A percentile compares a stretch with the other conserved stretches of the same genome.
Conservation (phyloP, 2,797 vertebrate genomes). For the Sebastes matsubarae region DNA sequence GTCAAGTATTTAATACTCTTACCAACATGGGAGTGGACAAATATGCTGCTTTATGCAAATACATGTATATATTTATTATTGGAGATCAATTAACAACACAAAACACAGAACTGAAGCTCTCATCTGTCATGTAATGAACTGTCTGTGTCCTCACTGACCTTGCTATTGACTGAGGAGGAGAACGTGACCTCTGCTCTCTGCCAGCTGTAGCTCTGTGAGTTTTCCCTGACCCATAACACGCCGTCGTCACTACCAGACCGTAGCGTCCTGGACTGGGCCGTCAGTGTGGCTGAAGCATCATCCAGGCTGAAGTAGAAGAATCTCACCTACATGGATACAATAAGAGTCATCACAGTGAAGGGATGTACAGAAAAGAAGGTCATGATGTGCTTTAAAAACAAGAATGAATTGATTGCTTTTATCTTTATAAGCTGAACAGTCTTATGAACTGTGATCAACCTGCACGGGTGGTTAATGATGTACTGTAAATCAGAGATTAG, state of each 20-base stretch:
- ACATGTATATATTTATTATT: no score
- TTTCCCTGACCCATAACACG: constrained; percentile 64
- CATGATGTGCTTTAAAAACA: background rate
- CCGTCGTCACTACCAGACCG: constrained; percentile 56
- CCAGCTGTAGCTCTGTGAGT: constrained; percentile 73
- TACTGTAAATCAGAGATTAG: constrained; percentile 7
- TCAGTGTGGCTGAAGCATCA: constrained; percentile 51
- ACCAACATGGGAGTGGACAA: no score
- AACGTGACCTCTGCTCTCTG: constrained; percentile 75
- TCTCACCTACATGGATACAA: constrained; percentile 64
- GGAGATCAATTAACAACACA: no score
- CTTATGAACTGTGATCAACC: background rate
- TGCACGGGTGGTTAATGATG: background rate
- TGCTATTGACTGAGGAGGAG: constrained; percentile 68
- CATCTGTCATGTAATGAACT: background rate
- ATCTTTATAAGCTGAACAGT: background rate
- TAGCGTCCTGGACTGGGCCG: constrained; percentile 57
- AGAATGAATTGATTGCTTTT: background rate
- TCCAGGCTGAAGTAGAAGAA: constrained; percentile 79
- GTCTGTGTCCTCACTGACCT: constrained; percentile 65
- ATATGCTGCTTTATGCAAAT: no score
- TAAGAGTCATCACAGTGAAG: background rate
- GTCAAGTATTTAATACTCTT: no score
- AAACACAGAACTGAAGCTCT: background rate
- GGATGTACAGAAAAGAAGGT: background rate